phyloP scores from a whole-genome alignment of 2,797 vertebrate species.

The Podargus strigoides region DNA sequence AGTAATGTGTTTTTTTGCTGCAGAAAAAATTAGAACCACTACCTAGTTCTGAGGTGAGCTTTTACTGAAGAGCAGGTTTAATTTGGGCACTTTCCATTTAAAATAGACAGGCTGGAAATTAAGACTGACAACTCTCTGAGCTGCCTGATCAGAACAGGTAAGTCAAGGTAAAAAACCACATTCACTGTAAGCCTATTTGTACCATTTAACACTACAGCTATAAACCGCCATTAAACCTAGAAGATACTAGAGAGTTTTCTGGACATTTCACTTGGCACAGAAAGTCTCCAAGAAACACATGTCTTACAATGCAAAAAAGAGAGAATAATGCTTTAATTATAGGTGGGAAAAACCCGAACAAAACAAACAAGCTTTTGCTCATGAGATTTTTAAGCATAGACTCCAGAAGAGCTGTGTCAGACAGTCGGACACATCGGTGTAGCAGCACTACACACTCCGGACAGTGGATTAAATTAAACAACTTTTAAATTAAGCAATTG shows the following conservation, averaged over 20 bases:
- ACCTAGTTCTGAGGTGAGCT: background rate
- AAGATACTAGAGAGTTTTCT: background rate
- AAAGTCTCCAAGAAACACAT: background rate
- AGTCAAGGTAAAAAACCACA: rapidly evolving
- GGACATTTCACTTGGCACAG: background rate
- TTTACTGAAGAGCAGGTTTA: background rate
- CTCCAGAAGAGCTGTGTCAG: background rate
- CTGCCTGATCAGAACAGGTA: rapidly evolving
- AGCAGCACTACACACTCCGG: too few relatives aligned
- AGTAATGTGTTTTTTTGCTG: background rate
- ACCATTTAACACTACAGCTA: rapidly evolving
- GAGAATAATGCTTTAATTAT: background rate
- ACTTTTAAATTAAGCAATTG: too few relatives aligned
- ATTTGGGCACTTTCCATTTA: rapidly evolving
- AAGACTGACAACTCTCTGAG: too few relatives aligned
- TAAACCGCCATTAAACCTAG: background rate
- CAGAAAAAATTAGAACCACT: background rate
- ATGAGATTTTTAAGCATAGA: background rate
- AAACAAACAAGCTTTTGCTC: background rate
- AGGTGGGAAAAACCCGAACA: background rate
- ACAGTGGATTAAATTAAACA: too few relatives aligned
- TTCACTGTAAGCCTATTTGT: background rate
- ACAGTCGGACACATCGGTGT: too few relatives aligned
- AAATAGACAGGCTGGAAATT: background rate
- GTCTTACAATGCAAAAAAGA: too few relatives aligned